Percentiles rank a stretch among this genome's conserved stretches.
These are phyloP conservation scores for Chrysemys picta DNA, from an alignment of 2,113 vertebrate species.

Conservation along the genomic window DNA sequence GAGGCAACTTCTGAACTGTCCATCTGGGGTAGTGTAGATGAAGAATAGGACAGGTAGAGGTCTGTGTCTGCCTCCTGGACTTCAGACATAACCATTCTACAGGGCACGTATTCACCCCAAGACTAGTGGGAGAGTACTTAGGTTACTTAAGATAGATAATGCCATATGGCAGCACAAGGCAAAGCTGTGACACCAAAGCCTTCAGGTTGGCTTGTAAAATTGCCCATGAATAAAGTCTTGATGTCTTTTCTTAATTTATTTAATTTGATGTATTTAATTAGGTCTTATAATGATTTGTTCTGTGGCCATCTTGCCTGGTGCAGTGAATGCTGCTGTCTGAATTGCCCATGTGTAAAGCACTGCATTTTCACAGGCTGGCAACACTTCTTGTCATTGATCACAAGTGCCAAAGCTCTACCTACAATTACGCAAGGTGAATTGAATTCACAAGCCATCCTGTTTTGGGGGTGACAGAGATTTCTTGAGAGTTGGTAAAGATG, in stretches of 20 bases:
- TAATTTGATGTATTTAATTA: conserved; percentile 65
- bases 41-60: not conserved
- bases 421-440: not conserved
- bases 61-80: not conserved
- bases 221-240: conserved; percentile 52
- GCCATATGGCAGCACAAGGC: conserved; percentile 33
- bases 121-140: not conserved
- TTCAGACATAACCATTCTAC: not conserved
- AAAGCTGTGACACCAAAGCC: conserved; percentile 68
- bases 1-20: not conserved
- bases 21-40: not conserved
- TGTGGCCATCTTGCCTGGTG: not conserved
- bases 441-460: not conserved
- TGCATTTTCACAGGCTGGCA: not conserved
- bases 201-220: conserved; percentile 47
- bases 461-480: not conserved
- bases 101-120: not conserved
- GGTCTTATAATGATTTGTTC: conserved; percentile 58
- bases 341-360: not conserved
- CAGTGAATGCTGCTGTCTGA: not conserved
- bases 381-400: not conserved
- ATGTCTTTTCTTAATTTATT: conserved; percentile 67
- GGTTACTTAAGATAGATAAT: conserved; percentile 35
- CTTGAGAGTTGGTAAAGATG: not conserved
- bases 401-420: too few relatives aligned